Conservation (phyloP, 2,797 vertebrate genomes). For the Chelmon rostratus region DNA sequence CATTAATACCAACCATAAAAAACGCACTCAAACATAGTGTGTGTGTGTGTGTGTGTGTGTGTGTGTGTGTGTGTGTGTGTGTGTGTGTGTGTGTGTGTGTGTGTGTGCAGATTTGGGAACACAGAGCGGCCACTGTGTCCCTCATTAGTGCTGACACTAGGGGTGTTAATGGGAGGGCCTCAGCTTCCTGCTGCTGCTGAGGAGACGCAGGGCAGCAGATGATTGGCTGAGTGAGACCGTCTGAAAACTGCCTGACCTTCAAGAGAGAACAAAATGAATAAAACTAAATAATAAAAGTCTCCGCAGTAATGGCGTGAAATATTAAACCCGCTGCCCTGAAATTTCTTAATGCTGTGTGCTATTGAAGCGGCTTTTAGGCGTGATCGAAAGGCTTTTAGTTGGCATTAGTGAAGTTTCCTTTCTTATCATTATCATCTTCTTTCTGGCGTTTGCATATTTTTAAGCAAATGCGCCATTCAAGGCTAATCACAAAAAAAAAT, state of each 20-base stretch:
- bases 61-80: constrained; percentile 28
- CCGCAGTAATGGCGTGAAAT: constrained; percentile 45
- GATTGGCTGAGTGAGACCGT: constrained; percentile 48
- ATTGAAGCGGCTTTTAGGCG: constrained; percentile 60
- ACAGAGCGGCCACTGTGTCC: constrained; percentile 69
- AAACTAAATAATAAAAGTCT: constrained; percentile 55
- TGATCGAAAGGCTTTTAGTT: constrained; percentile 70
- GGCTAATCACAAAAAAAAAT: constrained; percentile 41
- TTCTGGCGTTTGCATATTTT: constrained; percentile 41
- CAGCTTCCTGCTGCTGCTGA: constrained; percentile 67
- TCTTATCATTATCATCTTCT: neutral
- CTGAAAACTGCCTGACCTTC: constrained; percentile 63
- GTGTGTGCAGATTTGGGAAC: constrained; percentile 19
- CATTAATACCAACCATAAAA: neutral
- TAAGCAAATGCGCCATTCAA: constrained; percentile 59
- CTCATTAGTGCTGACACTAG: constrained; percentile 81
- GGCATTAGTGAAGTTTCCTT: constrained; percentile 39
- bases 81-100: constrained; percentile 18
- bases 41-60: constrained; percentile 19
- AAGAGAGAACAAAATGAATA: constrained; percentile 46
- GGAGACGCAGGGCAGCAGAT: constrained; percentile 36
- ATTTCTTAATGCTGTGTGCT: constrained; percentile 28
- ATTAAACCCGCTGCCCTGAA: constrained; percentile 28
- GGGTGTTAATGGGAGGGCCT: constrained; percentile 81
- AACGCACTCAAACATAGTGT: constrained; percentile 2